phyloP scores from a whole-genome alignment of 1,140 invertebrate species.

The Pemphigus obesinymphae region DNA sequence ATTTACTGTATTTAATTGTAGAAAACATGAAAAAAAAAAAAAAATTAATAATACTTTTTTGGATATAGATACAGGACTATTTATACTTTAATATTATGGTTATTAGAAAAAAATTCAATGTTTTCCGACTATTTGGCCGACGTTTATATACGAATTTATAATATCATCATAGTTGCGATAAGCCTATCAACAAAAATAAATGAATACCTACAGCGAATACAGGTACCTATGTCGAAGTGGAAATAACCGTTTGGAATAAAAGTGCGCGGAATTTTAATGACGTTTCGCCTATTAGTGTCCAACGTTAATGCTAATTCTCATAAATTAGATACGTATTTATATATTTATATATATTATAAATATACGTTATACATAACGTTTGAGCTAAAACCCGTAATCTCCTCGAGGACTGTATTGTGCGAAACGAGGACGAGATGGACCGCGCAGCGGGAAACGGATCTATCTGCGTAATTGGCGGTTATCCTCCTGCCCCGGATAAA shows the following conservation, averaged over 20 bases:
- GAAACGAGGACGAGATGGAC: background rate
- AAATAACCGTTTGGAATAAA: background rate
- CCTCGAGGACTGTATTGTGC: background rate
- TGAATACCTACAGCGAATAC: too few species aligned
- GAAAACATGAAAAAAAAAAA: background rate
- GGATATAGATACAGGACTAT: too few species aligned
- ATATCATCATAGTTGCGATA: background rate
- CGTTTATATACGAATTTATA: background rate
- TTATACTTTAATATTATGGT: background rate
- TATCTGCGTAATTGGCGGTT: constrained; percentile 2
- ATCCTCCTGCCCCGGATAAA: background rate
- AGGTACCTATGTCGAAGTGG: too few species aligned
- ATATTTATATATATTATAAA: too few species aligned
- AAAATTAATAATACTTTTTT: background rate
- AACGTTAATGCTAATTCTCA: background rate
- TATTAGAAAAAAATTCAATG: background rate
- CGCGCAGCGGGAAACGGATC: background rate
- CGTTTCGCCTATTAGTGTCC: background rate
- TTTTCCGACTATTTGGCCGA: background rate
- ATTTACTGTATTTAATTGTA: too few species aligned
- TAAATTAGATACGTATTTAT: too few species aligned
- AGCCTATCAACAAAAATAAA: background rate
- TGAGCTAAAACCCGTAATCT: background rate
- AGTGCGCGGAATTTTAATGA: background rate
- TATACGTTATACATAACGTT: too few species aligned